Evolutionary conservation across 2,888 invertebrate species (phyloP).

Genomic region (Lamproptera curius): DNA sequence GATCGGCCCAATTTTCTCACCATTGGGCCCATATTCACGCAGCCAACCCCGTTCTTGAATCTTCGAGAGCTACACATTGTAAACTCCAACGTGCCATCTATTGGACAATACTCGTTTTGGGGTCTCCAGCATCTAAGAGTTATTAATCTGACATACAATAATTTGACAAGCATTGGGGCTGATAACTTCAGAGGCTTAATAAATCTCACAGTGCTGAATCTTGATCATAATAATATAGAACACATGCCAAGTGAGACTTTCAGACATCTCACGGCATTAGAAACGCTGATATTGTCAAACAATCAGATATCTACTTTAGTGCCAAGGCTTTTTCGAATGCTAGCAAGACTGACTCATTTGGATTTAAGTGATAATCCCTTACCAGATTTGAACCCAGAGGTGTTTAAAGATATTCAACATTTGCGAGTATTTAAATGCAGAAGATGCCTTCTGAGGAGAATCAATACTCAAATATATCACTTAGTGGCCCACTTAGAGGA

Average conservation of each 20-base stretch:
- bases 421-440: conserved; percentile 85
- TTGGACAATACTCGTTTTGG: conserved; percentile 90
- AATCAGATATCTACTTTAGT: conserved; percentile 84
- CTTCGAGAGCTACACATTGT: conserved; percentile 85
- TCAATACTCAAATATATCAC: conserved; percentile 89
- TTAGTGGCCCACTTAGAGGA: conserved; percentile 84
- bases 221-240: conserved; percentile 86
- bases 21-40: conserved; percentile 83
- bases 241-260: conserved; percentile 87
- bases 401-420: conserved; percentile 86
- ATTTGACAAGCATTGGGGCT: conserved; percentile 82
- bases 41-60: conserved; percentile 66
- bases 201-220: conserved; percentile 83
- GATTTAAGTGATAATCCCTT: conserved; percentile 88
- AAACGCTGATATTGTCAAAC: conserved; percentile 80
- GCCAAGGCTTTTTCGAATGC: conserved; percentile 85
- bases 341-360: conserved; percentile 83
- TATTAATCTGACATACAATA: conserved; percentile 85
- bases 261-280: conserved; percentile 83
- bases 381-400: conserved; percentile 86
- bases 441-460: conserved; percentile 83
- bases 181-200: conserved; percentile 88
- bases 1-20: conserved; percentile 80
- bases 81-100: conserved; percentile 85
- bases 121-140: conserved; percentile 80